These are phyloP conservation scores for Diabrotica balteata DNA, from an alignment of 2,888 invertebrate species.

Conservation along the genomic window DNA sequence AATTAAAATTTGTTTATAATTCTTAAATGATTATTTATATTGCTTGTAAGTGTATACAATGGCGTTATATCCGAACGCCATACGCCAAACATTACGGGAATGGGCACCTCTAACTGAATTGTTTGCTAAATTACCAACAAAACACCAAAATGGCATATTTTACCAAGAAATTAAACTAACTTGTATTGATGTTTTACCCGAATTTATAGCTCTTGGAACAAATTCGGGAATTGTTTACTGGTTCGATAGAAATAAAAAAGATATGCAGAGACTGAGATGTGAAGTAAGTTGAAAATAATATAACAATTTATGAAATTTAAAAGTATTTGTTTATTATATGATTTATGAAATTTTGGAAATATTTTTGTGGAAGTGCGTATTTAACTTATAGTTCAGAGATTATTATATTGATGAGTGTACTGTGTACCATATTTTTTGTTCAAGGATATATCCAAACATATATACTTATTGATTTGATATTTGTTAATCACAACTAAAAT, in stretches of 20 bases:
- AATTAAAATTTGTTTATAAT: slow-evolving; percentile 7
- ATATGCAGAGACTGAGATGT: slow-evolving; percentile 78
- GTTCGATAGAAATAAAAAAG: slow-evolving; percentile 80
- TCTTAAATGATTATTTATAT: neutral
- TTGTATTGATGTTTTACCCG: slow-evolving; percentile 81
- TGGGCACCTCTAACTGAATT: slow-evolving; percentile 82
- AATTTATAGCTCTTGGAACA: slow-evolving; percentile 85
- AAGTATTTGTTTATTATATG: neutral
- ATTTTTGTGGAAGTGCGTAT: neutral
- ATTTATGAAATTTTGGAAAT: neutral
- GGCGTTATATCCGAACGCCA: slow-evolving; percentile 27
- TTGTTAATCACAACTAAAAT: no score
- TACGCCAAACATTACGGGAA: slow-evolving; percentile 65
- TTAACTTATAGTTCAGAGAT: no score
- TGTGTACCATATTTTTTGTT: no score
- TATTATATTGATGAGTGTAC: no score
- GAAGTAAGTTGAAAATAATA: slow-evolving; percentile 69
- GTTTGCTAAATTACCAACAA: slow-evolving; percentile 77
- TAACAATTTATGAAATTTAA: neutral
- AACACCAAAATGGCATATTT: slow-evolving; percentile 77
- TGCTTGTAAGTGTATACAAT: slow-evolving; percentile 9
- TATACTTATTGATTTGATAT: no score
- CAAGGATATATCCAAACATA: no score
- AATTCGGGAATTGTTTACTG: slow-evolving; percentile 88
- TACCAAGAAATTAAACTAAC: slow-evolving; percentile 78